Percentiles rank a stretch among this genome's conserved stretches.
These are phyloP conservation scores for Helicoverpa armigera DNA, from an alignment of 1,140 invertebrate species.

Conservation along the genomic window DNA sequence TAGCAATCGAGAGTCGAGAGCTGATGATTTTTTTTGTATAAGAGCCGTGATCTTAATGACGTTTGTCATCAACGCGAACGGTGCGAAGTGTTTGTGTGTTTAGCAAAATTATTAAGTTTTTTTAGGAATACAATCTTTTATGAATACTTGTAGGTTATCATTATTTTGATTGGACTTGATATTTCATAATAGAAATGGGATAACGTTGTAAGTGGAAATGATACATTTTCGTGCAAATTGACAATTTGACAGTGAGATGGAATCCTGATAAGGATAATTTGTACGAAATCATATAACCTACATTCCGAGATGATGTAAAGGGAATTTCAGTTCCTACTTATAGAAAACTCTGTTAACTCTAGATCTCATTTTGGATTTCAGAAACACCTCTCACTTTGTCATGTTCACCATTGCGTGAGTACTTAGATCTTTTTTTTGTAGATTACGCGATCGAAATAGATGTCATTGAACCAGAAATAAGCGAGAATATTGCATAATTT, in stretches of 20 bases:
- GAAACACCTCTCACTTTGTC: constrained; percentile 9
- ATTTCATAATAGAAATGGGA: too few relatives aligned
- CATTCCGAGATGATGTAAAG: too few relatives aligned
- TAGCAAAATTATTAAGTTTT: background rate
- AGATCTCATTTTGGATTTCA: background rate
- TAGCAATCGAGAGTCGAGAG: background rate
- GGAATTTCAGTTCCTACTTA: too few relatives aligned
- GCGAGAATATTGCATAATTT: background rate
- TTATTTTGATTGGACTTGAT: too few relatives aligned
- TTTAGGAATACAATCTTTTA: background rate
- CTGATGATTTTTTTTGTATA: constrained; percentile 4
- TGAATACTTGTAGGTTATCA: background rate
- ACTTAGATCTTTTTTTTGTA: background rate
- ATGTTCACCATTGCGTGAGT: background rate
- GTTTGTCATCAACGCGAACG: constrained; percentile 1
- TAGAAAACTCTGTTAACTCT: background rate
- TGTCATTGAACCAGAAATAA: background rate
- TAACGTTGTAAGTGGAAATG: too few relatives aligned
- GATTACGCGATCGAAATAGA: background rate
- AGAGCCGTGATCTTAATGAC: background rate
- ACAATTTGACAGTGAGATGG: too few relatives aligned
- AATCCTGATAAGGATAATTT: too few relatives aligned
- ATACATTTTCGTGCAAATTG: too few relatives aligned
- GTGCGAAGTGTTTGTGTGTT: background rate
- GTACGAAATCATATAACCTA: too few relatives aligned